phyloP scores from a whole-genome alignment of 2,888 invertebrate species.

The Antheraea yamamai region DNA sequence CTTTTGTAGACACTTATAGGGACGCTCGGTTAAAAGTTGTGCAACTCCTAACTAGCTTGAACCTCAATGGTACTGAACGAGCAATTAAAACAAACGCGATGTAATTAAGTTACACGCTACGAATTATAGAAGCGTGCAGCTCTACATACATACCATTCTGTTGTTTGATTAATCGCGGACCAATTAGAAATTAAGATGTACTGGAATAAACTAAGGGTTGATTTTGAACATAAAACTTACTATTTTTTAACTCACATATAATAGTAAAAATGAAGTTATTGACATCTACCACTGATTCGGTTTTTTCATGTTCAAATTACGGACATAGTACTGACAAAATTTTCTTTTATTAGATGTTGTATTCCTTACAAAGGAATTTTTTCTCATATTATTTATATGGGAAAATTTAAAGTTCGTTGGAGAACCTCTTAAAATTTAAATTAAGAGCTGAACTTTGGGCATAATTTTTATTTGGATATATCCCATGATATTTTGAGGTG shows the following conservation, averaged over 20 bases:
- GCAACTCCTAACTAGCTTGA: not conserved
- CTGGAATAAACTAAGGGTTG: not conserved
- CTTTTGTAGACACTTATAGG: not conserved
- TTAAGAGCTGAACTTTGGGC: too few relatives aligned
- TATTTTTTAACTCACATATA: not conserved
- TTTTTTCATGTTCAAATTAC: not conserved
- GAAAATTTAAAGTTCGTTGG: too few relatives aligned
- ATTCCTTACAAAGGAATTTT: not conserved
- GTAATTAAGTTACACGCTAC: conserved; percentile 13
- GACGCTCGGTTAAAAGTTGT: not conserved
- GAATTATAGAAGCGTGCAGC: conserved; percentile 22
- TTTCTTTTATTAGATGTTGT: not conserved
- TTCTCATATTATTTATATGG: too few relatives aligned
- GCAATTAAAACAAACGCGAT: conserved; percentile 6
- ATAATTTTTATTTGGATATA: too few relatives aligned
- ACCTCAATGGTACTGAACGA: not conserved
- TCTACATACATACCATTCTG: conserved; percentile 27
- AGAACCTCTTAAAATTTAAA: too few relatives aligned
- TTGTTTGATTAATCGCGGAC: conserved; percentile 6
- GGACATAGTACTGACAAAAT: not conserved
- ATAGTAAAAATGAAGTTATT: not conserved
- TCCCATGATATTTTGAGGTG: too few relatives aligned
- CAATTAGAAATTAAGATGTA: not conserved
- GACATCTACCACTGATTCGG: not conserved
- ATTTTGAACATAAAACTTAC: not conserved